Percentiles rank a stretch among this genome's conserved stretches.
Conservation (phyloP, 2,113 vertebrate genomes). For the Carassius carassius region DNA sequence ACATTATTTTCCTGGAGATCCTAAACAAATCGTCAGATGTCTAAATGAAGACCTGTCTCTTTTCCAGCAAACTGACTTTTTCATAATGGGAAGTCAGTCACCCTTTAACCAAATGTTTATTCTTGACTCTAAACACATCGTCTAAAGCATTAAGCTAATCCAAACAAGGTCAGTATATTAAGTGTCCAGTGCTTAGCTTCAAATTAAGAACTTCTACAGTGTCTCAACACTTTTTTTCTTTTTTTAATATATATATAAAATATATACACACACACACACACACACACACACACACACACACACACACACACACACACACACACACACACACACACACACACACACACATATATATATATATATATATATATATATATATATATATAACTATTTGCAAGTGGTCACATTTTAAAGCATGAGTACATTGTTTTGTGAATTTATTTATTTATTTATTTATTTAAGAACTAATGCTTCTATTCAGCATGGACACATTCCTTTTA, state of each 20-base stretch:
- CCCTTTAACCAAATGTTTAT: background rate
- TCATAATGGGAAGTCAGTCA: background rate
- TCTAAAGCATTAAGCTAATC: background rate
- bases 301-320: too few species aligned
- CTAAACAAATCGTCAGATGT: conserved; percentile 1
- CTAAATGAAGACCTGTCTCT: background rate
- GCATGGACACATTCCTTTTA: background rate
- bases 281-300: too few species aligned
- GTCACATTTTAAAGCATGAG: background rate
- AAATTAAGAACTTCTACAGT: background rate
- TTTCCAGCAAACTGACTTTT: background rate
- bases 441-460: background rate
- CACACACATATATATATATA: too few species aligned
- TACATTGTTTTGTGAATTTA: background rate
- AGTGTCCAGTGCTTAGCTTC: background rate
- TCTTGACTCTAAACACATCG: background rate
- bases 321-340: too few species aligned
- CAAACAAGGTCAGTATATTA: background rate
- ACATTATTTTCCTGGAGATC: background rate
- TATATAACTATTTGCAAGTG: background rate
- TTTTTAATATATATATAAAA: too few species aligned
- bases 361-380: too few species aligned
- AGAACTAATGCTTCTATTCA: background rate
- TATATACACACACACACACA: too few species aligned
- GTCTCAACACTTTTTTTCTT: too few species aligned